Percentiles rank a stretch among this genome's conserved stretches.
These are phyloP conservation scores for Pica pica DNA, from an alignment of 2,113 vertebrate genomes.

Conservation along the genomic window DNA sequence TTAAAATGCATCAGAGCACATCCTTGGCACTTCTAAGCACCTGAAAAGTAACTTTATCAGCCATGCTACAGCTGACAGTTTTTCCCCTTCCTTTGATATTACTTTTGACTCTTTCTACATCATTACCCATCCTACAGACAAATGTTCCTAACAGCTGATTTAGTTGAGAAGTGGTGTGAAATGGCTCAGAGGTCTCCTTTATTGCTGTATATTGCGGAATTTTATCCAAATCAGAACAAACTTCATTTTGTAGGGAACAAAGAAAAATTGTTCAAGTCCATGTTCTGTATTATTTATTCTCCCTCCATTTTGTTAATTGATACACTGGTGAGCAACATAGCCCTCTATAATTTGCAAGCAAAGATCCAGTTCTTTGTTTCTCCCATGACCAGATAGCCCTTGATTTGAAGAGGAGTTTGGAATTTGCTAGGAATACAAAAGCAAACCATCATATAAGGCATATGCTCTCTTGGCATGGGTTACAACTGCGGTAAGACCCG, in stretches of 20 bases:
- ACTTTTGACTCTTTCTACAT: slow-evolving; percentile 9
- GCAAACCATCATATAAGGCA: not conserved
- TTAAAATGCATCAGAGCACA: slow-evolving; percentile 19
- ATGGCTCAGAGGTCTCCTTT: not conserved
- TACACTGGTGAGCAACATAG: not conserved
- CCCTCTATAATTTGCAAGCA: not conserved
- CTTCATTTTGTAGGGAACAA: not conserved
- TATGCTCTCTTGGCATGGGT: not conserved
- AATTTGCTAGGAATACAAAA: not conserved
- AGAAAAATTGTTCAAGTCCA: not conserved
- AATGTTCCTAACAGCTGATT: not conserved
- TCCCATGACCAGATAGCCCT: not conserved
- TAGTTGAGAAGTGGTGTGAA: not conserved
- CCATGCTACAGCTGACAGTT: not conserved
- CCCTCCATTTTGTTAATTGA: not conserved
- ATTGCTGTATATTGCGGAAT: not conserved
- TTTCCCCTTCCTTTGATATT: not conserved
- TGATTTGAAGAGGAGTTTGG: not conserved
- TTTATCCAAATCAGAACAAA: not conserved
- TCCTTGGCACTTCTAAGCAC: not conserved
- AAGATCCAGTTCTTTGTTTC: not conserved
- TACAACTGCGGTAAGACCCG: not conserved
- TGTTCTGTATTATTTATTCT: not conserved
- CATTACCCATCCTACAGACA: not conserved
- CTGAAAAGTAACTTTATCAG: slow-evolving; percentile 31